Percentiles rank a stretch among this genome's conserved stretches.
phyloP scores from a whole-genome alignment of 1,140 invertebrate genomes.

The Cherax destructor region DNA sequence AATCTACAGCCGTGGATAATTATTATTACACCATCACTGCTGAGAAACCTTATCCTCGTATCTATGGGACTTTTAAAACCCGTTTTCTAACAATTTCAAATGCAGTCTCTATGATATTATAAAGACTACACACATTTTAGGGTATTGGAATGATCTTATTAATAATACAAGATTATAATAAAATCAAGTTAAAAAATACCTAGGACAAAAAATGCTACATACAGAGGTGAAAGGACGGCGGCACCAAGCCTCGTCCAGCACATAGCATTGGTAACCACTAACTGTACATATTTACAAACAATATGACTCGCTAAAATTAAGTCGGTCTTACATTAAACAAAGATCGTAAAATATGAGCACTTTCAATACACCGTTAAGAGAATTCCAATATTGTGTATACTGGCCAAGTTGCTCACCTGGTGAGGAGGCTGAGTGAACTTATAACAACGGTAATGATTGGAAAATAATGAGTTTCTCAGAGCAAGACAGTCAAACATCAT shows the following conservation, averaged over 20 bases:
- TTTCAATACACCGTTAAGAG: neutral
- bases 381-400: neutral
- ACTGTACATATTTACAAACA: conserved; percentile 45
- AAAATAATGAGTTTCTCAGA: neutral
- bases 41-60: neutral
- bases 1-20: neutral
- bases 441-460: neutral
- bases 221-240: neutral
- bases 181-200: neutral
- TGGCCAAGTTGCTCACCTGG: neutral
- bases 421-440: neutral
- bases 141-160: neutral
- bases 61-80: neutral
- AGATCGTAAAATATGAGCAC: neutral
- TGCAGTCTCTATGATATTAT: neutral
- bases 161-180: neutral
- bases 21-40: neutral
- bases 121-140: neutral
- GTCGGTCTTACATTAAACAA: neutral
- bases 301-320: neutral
- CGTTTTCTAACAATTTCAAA: conserved; percentile 15
- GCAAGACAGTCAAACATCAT: neutral
- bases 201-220: neutral
- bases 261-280: neutral
- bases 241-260: neutral